Percentiles rank a stretch among this genome's conserved stretches.
These are phyloP conservation scores for Anoplolepis gracilipes DNA, from an alignment of 1,140 invertebrate species.

Conservation along the genomic window DNA sequence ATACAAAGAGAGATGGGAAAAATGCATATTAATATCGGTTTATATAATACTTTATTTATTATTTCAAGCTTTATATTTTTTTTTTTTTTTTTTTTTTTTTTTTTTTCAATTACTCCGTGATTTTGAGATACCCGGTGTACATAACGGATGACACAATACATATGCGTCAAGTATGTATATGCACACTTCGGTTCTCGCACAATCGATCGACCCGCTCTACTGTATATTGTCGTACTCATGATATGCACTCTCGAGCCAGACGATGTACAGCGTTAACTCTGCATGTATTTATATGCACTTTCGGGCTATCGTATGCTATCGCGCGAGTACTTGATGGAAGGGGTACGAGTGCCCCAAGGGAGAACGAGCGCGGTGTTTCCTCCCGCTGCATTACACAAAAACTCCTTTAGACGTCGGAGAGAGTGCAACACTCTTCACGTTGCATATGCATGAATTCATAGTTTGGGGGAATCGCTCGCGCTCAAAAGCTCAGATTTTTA, in stretches of 20 bases:
- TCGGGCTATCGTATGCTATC: conserved; percentile 28
- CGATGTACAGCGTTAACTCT: conserved; percentile 6
- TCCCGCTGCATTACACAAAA: conserved; percentile 62
- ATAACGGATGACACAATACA: conserved; percentile 14
- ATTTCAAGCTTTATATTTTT: not conserved
- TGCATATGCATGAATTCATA: conserved; percentile 46
- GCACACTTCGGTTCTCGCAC: conserved; percentile 10
- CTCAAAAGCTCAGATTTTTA: conserved; percentile 19
- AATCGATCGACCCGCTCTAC: conserved; percentile 33
- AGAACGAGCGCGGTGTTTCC: conserved; percentile 35
- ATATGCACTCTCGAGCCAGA: conserved; percentile 48
- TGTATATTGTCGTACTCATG: not conserved
- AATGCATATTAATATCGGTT: not conserved
- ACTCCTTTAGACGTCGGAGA: conserved; percentile 64
- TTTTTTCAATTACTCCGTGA: not conserved
- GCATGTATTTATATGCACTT: conserved; percentile 42
- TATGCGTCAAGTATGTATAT: not conserved
- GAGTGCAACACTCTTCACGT: conserved; percentile 56
- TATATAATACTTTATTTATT: no score
- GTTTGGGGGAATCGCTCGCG: not conserved
- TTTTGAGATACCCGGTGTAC: conserved; percentile 11
- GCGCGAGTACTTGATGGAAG: conserved; percentile 14
- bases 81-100: not conserved
- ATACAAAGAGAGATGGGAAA: no score
- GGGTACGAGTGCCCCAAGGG: conserved; percentile 14